These are phyloP conservation scores for Halcyon leucocephala DNA, from an alignment of 2,797 vertebrate genomes.

Conservation along the genomic window DNA sequence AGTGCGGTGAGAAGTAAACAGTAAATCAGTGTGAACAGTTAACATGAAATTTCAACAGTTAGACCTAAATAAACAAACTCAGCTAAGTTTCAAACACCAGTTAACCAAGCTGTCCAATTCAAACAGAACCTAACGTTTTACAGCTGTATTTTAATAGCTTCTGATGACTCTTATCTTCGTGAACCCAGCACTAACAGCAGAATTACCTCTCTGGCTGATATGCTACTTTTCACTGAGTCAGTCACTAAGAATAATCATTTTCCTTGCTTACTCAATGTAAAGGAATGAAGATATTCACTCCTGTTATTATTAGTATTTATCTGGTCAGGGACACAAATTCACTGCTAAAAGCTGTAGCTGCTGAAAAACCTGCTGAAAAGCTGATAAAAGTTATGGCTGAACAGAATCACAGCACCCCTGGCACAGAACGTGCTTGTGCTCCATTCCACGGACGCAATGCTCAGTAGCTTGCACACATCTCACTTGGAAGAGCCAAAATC, in stretches of 20 bases:
- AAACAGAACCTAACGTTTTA: not conserved
- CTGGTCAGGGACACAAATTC: not conserved
- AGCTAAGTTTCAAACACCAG: not conserved
- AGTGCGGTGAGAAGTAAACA: not conserved
- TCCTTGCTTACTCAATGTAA: not conserved
- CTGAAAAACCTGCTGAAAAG: not conserved
- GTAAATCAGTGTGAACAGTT: not conserved
- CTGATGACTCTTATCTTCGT: not conserved
- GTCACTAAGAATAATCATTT: not conserved
- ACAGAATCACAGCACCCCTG: not conserved
- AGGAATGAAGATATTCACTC: not conserved
- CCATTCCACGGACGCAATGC: rapidly evolving
- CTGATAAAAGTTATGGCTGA: not conserved
- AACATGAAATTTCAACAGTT: not conserved
- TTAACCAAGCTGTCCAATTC: not conserved
- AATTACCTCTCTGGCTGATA: not conserved
- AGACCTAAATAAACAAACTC: not conserved
- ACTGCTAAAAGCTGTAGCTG: not conserved
- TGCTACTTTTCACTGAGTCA: not conserved
- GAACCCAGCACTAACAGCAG: not conserved
- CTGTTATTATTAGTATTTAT: not conserved
- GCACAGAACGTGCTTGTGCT: not conserved
- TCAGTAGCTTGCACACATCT: not conserved
- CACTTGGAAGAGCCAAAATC: not conserved
- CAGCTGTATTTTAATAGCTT: slow-evolving; percentile 33